These are phyloP conservation scores for Chrysochloris asiatica DNA, from an alignment of 2,113 vertebrate genomes.

Conservation along the genomic window DNA sequence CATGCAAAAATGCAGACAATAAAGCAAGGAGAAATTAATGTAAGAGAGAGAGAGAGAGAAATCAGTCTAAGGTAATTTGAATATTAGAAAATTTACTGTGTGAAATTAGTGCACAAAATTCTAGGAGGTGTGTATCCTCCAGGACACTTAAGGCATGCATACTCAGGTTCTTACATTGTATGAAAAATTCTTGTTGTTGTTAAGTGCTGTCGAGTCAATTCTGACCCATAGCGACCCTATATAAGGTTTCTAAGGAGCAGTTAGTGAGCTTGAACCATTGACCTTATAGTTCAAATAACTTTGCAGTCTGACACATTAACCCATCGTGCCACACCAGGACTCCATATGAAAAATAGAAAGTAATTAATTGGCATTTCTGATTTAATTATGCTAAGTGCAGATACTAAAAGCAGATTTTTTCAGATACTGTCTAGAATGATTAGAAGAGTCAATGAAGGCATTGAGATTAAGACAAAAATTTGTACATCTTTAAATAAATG, in stretches of 20 bases:
- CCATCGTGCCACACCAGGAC: no score
- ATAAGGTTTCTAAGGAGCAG: no score
- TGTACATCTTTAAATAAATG: neutral
- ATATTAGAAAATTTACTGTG: neutral
- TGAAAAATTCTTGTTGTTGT: no score
- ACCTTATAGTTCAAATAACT: no score
- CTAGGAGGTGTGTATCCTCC: neutral
- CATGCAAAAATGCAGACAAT: neutral
- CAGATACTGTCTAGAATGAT: neutral
- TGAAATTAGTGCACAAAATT: neutral
- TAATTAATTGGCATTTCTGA: no score
- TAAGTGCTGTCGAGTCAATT: no score
- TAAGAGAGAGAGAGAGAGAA: slow-evolving; percentile 13
- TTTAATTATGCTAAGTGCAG: neutral
- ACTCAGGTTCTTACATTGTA: neutral
- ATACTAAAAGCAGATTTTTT: neutral
- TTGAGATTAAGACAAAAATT: neutral
- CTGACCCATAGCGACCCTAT: no score
- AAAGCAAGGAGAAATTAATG: neutral
- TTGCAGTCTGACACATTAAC: no score
- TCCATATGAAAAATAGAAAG: no score
- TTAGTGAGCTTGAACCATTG: no score
- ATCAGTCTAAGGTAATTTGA: neutral
- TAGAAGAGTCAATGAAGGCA: neutral
- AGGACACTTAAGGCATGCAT: neutral